Conservation (phyloP, 2,888 invertebrate species). For the Rotaria macrura region DNA sequence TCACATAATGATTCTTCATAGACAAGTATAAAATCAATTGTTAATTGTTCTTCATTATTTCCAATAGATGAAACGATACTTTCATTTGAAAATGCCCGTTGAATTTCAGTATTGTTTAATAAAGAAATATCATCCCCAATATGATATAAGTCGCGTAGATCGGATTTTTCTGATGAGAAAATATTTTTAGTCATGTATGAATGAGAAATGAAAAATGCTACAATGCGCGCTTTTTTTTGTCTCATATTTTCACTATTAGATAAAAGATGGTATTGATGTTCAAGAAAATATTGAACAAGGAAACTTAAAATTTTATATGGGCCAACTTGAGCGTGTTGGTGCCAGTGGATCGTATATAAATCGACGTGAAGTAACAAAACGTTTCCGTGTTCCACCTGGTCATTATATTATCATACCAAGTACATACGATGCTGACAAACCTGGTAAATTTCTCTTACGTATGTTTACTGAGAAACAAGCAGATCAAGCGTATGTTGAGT, state of each 20-base stretch:
- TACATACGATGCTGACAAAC: constrained; percentile 22
- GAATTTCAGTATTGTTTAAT: neutral
- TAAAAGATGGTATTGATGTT: constrained; percentile 29
- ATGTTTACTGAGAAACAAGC: constrained; percentile 32
- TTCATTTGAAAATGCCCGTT: neutral
- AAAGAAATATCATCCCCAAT: neutral
- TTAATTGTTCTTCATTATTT: neutral
- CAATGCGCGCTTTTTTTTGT: neutral
- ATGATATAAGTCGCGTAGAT: neutral
- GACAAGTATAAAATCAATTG: neutral
- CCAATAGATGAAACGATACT: neutral
- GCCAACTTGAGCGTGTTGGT: constrained; percentile 30
- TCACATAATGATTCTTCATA: neutral
- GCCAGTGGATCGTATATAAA: constrained; percentile 31
- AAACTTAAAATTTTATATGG: constrained; percentile 24
- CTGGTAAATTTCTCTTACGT: constrained; percentile 25
- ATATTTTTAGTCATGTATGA: neutral
- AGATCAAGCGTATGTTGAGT: neutral
- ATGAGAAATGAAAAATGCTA: neutral
- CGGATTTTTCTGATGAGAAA: neutral
- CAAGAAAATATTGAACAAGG: constrained; percentile 21
- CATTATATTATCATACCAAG: constrained; percentile 31
- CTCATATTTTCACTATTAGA: neutral
- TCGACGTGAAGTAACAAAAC: constrained; percentile 31
- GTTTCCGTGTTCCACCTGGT: constrained; percentile 25